phyloP scores from a whole-genome alignment of 2,888 invertebrate species.

The Gisinianus flammeolus region DNA sequence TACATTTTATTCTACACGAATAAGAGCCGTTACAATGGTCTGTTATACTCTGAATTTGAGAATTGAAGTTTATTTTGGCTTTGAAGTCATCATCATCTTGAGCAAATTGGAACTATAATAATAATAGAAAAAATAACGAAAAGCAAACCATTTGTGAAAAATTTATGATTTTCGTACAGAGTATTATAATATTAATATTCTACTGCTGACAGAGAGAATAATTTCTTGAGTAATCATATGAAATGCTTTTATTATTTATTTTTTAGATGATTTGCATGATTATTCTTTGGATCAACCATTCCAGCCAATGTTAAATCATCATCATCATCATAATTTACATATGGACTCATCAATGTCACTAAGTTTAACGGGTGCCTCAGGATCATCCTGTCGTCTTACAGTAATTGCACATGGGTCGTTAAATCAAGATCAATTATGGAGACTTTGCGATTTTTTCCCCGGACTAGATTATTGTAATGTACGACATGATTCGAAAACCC shows the following conservation, averaged over 20 bases:
- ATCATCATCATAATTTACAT: constrained; percentile 50
- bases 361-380: constrained; percentile 39
- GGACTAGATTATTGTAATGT: constrained; percentile 68
- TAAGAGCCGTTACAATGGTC: no score
- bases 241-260: background rate
- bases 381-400: constrained; percentile 65
- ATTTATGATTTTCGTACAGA: no score
- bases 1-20: no score
- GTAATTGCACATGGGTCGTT: constrained; percentile 75
- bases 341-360: constrained; percentile 44
- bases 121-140: no score
- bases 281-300: constrained; percentile 55
- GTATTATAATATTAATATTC: no score
- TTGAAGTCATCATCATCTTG: no score
- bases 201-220: background rate
- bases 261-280: constrained; percentile 58
- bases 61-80: no score
- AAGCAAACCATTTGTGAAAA: no score
- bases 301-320: constrained; percentile 56
- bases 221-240: background rate
- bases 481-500: constrained; percentile 60
- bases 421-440: constrained; percentile 78
- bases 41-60: no score
- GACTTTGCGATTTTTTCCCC: constrained; percentile 85
- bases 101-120: no score